Base-by-base conservation (phyloP, 2,888 invertebrate species). In the Drosophila nr. medialis region DNA sequence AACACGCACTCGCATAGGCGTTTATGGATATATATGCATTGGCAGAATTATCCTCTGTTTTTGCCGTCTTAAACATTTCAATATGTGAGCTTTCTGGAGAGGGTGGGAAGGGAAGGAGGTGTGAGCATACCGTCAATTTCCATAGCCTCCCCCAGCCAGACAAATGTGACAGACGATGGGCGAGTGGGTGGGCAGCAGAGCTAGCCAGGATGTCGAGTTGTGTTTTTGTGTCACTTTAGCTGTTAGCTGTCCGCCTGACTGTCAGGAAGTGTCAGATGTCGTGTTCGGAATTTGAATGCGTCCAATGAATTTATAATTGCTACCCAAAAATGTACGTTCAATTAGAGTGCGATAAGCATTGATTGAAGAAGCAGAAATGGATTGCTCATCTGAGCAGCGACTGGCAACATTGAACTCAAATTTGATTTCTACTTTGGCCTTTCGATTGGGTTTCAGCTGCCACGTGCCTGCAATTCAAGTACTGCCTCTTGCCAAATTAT, bases 281-380 rank as follows among this genome's bases (percentile, higher is more conserved):
- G 32, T 36, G 56, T 13, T 49, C 36, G 34, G 54, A 48, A 45
- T 60, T 62, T 38, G 2, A 36, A 29, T 65, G 62, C 49, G 55
- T 63, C 42, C 50, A 67, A 58, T 71, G 38, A 72, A 77, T 75
- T 76, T 71, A 42, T 76, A 61, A 82, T 65, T 76, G 64, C 48
- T 29, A 18, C 38, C 50, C 27, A 21, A 18, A 29, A 48, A 61
- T 29, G 32, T 11, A 18, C 40, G 8, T 55, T 49, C 56, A 61
- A 59, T 66, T 53, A 40, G 51, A 4, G 32, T 50, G 53, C 51
- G 27, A 74, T 61, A 38, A 51, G 36, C 58, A 60, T 29, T 38
- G 29, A 66, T 55, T 51, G 15, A n/a, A 24, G 1, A 42, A 24
- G 11, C 10, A 60, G 2, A 29, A 13, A 29, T 56, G 40, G 21